Evolutionary conservation across 37 sponge, comb jelly and placozoan genomes (phyloP).

Genomic region (Halichondria panicea): DNA sequence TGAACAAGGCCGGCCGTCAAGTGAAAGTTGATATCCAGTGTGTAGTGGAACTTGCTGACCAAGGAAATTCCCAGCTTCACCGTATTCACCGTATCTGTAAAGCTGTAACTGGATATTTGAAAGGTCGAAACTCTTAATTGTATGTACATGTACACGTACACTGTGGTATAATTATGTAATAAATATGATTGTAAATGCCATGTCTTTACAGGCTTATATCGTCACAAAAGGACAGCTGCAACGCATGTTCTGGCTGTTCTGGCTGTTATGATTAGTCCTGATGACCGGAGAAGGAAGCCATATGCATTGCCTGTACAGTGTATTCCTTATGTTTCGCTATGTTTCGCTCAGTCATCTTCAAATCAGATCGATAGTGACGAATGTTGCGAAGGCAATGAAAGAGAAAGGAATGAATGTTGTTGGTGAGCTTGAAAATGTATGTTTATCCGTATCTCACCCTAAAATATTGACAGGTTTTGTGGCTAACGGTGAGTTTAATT

Average conservation of each 20-base stretch:
- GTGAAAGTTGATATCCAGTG: not conserved
- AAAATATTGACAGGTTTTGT: conserved; percentile 1
- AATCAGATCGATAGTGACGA: not conserved
- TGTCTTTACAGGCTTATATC: not conserved
- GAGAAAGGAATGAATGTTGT: conserved; percentile 1
- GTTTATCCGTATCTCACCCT: no score
- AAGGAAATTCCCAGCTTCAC: no score
- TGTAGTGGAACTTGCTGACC: not conserved
- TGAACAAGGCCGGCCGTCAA: not conserved
- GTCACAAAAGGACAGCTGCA: not conserved
- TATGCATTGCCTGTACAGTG: conserved; percentile 53
- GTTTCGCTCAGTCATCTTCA: conserved; percentile 14
- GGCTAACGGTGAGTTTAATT: conserved; percentile 15
- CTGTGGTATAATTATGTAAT: no score
- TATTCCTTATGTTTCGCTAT: conserved; percentile 30
- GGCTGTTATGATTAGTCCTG: conserved; percentile 43
- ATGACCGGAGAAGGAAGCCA: conserved; percentile 10
- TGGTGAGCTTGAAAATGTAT: not conserved
- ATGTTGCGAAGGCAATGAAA: not conserved
- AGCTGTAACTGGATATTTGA: no score
- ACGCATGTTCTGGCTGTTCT: conserved; percentile 6
- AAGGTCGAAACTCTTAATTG: no score
- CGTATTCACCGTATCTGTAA: no score
- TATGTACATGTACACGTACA: no score
- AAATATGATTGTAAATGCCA: no score